Evolutionary conservation across 2,888 invertebrate genomes (phyloP).

Genomic region (Xanthorhoe designata): DNA sequence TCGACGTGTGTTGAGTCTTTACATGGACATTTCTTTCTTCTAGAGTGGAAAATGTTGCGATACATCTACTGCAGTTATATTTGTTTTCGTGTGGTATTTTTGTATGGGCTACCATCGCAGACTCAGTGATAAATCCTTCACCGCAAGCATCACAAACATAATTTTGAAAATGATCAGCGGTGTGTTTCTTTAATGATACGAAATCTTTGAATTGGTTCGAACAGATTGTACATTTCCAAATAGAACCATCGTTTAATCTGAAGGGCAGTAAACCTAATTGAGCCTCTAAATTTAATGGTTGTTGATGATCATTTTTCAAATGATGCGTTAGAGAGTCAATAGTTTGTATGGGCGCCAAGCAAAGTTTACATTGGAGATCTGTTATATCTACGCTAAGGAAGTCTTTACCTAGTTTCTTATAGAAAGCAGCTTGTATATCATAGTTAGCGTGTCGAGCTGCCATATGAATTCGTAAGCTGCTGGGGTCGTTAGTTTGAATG

Average conservation of each 20-base stretch:
- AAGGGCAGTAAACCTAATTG: constrained; percentile 77
- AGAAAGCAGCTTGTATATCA: constrained; percentile 75
- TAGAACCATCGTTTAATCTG: constrained; percentile 69
- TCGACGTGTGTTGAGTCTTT: constrained; percentile 75
- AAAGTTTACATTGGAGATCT: constrained; percentile 76
- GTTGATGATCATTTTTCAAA: constrained; percentile 73
- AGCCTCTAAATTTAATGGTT: constrained; percentile 70
- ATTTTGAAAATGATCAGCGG: constrained; percentile 76
- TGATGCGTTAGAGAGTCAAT: constrained; percentile 71
- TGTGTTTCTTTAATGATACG: constrained; percentile 74
- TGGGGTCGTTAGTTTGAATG: constrained; percentile 73
- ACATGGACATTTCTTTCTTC: constrained; percentile 75
- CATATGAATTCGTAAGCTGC: constrained; percentile 68
- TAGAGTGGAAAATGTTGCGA: constrained; percentile 73
- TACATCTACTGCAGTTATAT: constrained; percentile 75
- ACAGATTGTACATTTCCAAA: constrained; percentile 79
- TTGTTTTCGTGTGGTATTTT: constrained; percentile 79
- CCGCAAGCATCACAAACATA: constrained; percentile 81
- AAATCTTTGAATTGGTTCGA: constrained; percentile 78
- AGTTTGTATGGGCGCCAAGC: constrained; percentile 66
- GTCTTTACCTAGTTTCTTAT: constrained; percentile 78
- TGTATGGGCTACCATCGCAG: constrained; percentile 76
- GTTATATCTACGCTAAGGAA: constrained; percentile 78
- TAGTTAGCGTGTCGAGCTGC: constrained; percentile 70
- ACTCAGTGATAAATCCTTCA: constrained; percentile 79